Evolutionary conservation across 1,140 invertebrate species (phyloP).

Genomic region (Drosophila lacteicornis): DNA sequence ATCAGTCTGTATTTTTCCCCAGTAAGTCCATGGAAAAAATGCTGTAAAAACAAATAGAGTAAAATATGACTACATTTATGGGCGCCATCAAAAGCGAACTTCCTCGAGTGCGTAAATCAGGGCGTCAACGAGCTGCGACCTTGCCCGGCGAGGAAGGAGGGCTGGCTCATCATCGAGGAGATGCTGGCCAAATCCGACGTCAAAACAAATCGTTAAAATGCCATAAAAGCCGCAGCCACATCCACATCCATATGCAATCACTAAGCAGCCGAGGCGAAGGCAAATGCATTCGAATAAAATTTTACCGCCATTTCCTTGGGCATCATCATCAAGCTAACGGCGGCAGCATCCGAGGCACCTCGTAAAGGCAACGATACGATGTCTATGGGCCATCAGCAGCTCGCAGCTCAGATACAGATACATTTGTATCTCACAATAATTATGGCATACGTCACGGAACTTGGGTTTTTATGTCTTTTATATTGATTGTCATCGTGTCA

Average conservation of each 20-base stretch:
- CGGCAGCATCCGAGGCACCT: conserved; percentile 71
- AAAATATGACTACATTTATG: conserved; percentile 14
- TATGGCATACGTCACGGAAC: conserved; percentile 84
- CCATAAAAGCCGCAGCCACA: conserved; percentile 69
- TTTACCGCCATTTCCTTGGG: conserved; percentile 77
- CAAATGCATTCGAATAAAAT: conserved; percentile 82
- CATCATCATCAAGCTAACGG: conserved; percentile 74
- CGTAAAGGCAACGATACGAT: conserved; percentile 83
- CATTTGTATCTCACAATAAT: conserved; percentile 74
- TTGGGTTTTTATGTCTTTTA: conserved; percentile 81
- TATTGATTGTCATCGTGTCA: conserved; percentile 83
- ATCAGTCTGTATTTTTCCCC: background rate
- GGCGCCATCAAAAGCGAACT: conserved; percentile 19
- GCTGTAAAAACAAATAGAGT: conserved; percentile 10
- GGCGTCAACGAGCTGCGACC: conserved; percentile 60
- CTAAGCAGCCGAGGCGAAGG: conserved; percentile 34
- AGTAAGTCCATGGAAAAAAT: background rate
- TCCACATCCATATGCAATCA: conserved; percentile 64
- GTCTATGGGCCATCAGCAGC: conserved; percentile 65
- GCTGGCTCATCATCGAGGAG: conserved; percentile 30
- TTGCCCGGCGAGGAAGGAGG: conserved; percentile 18
- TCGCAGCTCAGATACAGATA: conserved; percentile 53
- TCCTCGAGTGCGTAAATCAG: conserved; percentile 61
- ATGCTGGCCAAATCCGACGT: conserved; percentile 70
- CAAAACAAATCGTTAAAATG: conserved; percentile 85